phyloP scores from a whole-genome alignment of 1,140 invertebrate genomes.

The Drosophila seguyi region DNA sequence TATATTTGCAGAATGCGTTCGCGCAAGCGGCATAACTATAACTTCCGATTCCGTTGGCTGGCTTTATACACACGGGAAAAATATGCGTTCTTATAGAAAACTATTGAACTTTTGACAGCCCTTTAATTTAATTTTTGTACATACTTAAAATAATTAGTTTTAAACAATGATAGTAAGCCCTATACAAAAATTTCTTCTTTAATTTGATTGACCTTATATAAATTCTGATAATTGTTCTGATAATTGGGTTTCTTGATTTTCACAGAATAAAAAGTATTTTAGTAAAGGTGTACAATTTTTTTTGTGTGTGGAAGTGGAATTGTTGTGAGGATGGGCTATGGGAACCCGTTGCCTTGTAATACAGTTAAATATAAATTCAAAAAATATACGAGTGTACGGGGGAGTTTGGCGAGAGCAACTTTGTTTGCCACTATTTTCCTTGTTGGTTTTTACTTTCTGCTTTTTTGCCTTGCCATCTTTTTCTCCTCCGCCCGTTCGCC shows the following conservation, averaged over 20 bases:
- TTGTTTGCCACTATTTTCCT: conserved; percentile 57
- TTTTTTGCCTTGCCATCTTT: conserved; percentile 19
- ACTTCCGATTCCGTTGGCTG: conserved; percentile 73
- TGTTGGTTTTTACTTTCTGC: conserved; percentile 45
- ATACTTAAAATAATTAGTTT: neutral
- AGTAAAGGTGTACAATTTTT: neutral
- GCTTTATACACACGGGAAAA: neutral
- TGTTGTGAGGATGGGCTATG: conserved; percentile 26
- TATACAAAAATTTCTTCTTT: too few relatives aligned
- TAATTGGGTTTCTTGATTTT: too few relatives aligned
- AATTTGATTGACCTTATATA: neutral
- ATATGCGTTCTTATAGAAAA: too few relatives aligned
- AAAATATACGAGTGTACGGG: conserved; percentile 58
- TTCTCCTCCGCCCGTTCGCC: neutral
- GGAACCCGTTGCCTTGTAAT: conserved; percentile 57
- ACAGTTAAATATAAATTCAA: conserved; percentile 78
- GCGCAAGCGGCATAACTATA: conserved; percentile 79
- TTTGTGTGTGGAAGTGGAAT: neutral
- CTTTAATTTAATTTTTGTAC: neutral
- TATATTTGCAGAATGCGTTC: conserved; percentile 67
- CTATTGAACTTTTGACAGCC: neutral
- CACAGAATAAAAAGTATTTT: neutral
- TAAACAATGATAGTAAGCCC: neutral
- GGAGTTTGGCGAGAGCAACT: conserved; percentile 52
- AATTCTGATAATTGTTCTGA: neutral